Base-by-base conservation (phyloP, 53 echinoderm and acorn worm species). In the Holothuria leucospilota region DNA sequence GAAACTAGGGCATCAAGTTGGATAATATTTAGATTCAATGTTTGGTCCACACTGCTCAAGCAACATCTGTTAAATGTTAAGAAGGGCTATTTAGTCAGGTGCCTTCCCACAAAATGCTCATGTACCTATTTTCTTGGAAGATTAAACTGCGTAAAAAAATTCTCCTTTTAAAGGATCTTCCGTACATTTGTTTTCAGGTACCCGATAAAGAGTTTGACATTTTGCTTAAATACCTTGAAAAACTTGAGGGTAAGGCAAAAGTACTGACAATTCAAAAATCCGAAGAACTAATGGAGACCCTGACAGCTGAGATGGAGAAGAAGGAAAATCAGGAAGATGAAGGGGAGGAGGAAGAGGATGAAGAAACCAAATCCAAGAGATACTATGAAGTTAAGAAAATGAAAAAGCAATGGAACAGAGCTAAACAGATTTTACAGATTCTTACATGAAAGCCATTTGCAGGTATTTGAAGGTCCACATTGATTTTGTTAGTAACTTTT, bases 171-270 rank as follows among this genome's bases (percentile, higher is more conserved):
- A n/a, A n/a, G n/a, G n/a, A 56, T 18, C 56, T 16, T 56, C 56
- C 3, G 13, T 18, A 0, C 1, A 18, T 67, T 26, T 67, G 11
- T 16, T 81, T 59, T 59, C 60, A 81, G 81, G 39, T 81, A 20
- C 62, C 81, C 0, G 38, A 81, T 15, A n/a, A 52, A 28, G 81
- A 81, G 11, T 81, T 81, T 29, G 53, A 62, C 7, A 28, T 81
- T 51, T 62, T 81, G 81, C 30, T 81, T 29, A 51, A n/a, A 18
- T 81, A 81, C 38, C 59, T 81, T 29, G 81, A 81, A 38, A 59
- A 59, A 28, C 27, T 81, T 6, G 13, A 60, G 6, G 81, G 81
- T 6, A 81, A 81, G 81, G 60, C 81, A 26, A 81, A 60, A 38
- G 81, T 29, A 28, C 9, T 61, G 28, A 81, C 81, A 2, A 30